Base-by-base conservation (phyloP, 2,888 invertebrate genomes). In the Gymnosoma rotundatum region DNA sequence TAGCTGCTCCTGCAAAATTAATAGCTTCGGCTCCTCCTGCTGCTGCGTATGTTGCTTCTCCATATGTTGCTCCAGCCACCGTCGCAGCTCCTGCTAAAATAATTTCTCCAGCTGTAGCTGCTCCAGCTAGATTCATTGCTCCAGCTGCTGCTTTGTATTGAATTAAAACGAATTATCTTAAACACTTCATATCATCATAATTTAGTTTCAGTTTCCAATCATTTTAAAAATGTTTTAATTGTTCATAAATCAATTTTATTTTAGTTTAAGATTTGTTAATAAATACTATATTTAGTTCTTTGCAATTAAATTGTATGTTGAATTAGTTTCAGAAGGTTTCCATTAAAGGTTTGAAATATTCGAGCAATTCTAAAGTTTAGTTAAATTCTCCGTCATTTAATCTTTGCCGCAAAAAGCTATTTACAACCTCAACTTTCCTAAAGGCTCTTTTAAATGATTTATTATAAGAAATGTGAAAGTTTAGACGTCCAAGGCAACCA, bases 11-110 rank as follows among this genome's bases (percentile, higher is more conserved):
- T 18, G 78, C 84, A n/a, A 76, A 74, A 20, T 58, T 83, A 10
- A 18, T 84, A 45, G 66, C 86, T n/a, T 38, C 86, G 1, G 48
- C 69, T 14, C 66, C 69, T 14, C 66, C 83, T n/a, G 78, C 76
- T 56, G 72, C 72, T 18, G 70, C 83, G 48, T 89, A 87, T 5
- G 87, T 87, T 2, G 66, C 81, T n/a, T 75, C 86, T 6, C 75
- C 88, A 3, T 87, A 89, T 86, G 87, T 88, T 14, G 82, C 70
- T 14, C 60, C 84, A 38, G 61, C 83, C 45, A 38, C 52, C 25
- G 61, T 69, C 14, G 76, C 78, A 14, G 81, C 83, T 9, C 79
- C 83, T n/a, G 78, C 78, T 38, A 78, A 58, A 10, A 21, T 75
- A 10, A 20, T 86, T 21, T 25, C 76, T 20, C 54, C 84, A 4